Evolutionary conservation across 2,113 vertebrate genomes (phyloP).

Genomic region (Actenoides lindsayi): DNA sequence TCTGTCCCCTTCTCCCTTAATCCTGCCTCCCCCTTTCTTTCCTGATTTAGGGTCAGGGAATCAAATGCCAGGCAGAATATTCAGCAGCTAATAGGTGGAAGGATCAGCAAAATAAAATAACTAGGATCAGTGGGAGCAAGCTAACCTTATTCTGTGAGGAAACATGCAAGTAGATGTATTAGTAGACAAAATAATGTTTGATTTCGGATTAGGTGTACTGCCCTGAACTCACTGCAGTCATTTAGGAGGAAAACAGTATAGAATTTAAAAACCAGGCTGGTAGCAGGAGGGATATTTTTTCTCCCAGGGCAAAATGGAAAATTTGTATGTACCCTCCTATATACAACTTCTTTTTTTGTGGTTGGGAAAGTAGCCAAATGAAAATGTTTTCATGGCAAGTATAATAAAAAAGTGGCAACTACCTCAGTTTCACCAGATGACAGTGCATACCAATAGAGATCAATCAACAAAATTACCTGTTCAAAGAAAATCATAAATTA

Average conservation of each 20-base stretch:
- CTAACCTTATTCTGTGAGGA: constrained; percentile 36
- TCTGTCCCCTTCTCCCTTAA: not conserved
- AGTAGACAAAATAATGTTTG: constrained; percentile 40
- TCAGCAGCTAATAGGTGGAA: constrained; percentile 9
- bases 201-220: constrained; percentile 45
- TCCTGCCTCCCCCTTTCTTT: not conserved
- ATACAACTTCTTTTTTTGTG: not conserved
- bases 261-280: not conserved
- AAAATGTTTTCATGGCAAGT: not conserved
- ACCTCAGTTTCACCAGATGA: not conserved
- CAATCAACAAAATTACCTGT: not conserved
- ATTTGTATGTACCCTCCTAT: not conserved
- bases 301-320: not conserved
- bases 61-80: constrained; percentile 40
- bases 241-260: not conserved
- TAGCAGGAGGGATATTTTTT: not conserved
- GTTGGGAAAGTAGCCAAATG: not conserved
- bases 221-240: not conserved
- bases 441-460: not conserved
- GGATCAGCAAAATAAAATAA: constrained; percentile 44
- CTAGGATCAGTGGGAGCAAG: constrained; percentile 1
- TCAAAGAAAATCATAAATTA: not conserved
- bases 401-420: not conserved
- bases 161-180: constrained; percentile 8
- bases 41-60: not conserved